Conservation (phyloP, 2,113 vertebrate species). For the Crypturellus undulatus region DNA sequence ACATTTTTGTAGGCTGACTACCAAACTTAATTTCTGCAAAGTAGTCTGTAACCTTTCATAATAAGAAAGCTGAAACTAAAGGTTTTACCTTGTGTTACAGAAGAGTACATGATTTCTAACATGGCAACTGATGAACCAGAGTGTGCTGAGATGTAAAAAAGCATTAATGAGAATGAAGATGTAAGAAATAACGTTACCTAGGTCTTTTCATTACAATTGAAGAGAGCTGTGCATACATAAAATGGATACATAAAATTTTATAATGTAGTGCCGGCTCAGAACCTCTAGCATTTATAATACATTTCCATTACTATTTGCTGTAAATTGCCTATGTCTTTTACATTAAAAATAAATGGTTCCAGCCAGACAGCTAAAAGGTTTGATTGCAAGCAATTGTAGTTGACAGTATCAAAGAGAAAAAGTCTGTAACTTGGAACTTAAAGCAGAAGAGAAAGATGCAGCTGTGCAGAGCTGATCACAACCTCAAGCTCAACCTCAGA, state of each 20-base stretch:
- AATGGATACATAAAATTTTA: conserved; percentile 65
- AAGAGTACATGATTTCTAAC: not conserved
- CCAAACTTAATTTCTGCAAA: not conserved
- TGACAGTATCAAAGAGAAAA: conserved; percentile 30
- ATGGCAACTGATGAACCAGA: not conserved
- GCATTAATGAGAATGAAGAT: conserved; percentile 17
- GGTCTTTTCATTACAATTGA: conserved; percentile 45
- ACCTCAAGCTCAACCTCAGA: too few relatives aligned
- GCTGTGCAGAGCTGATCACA: not conserved
- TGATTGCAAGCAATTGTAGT: conserved; percentile 50
- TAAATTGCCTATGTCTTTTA: conserved; percentile 66
- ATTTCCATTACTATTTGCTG: conserved; percentile 63
- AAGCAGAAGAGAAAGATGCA: not conserved
- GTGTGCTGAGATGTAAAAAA: not conserved
- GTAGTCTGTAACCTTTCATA: not conserved
- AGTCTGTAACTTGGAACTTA: conserved; percentile 9
- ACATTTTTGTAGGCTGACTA: not conserved
- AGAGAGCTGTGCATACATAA: not conserved
- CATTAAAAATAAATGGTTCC: conserved; percentile 62
- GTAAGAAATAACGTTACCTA: conserved; percentile 50
- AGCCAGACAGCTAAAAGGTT: conserved; percentile 61
- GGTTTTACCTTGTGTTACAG: not conserved
- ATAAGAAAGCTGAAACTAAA: not conserved
- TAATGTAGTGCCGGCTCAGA: conserved; percentile 46
- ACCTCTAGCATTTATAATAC: conserved; percentile 54